phyloP scores from a whole-genome alignment of 2,797 vertebrate species.

The Argyrosomus regius region DNA sequence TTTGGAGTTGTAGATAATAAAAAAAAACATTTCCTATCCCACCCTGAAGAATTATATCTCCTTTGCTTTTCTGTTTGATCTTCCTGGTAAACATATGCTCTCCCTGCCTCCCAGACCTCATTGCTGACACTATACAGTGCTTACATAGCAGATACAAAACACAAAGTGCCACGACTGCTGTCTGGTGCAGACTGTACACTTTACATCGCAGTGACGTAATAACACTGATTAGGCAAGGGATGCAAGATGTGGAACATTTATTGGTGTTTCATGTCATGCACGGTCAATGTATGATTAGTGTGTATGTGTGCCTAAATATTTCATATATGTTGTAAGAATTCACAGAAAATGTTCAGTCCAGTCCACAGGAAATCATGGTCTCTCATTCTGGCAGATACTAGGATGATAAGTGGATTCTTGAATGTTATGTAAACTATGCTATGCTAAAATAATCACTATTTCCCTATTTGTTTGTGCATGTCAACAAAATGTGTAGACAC shows the following conservation, averaged over 20 bases:
- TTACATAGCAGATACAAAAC: constrained; percentile 35
- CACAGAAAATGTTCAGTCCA: neutral
- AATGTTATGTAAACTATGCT: neutral
- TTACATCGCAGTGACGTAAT: constrained; percentile 22
- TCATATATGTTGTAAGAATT: neutral
- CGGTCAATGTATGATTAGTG: too few species aligned
- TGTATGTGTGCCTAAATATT: neutral
- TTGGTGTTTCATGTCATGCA: neutral
- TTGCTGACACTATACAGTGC: constrained; percentile 35
- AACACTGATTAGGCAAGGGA: neutral
- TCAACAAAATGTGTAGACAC: constrained; percentile 43
- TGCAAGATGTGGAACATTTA: constrained; percentile 4
- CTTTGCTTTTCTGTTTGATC: constrained; percentile 52
- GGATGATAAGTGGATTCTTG: constrained; percentile 18
- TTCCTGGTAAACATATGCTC: constrained; percentile 65
- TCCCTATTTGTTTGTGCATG: constrained; percentile 2
- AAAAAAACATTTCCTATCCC: neutral
- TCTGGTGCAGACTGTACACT: constrained; percentile 18
- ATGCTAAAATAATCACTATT: neutral
- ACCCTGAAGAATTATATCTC: neutral
- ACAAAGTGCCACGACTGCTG: constrained; percentile 19
- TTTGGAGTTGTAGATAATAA: neutral
- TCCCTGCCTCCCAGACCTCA: constrained; percentile 49
- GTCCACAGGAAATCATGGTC: neutral
- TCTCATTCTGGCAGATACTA: neutral